Evolutionary conservation across 2,113 vertebrate species (phyloP).

Genomic region (Esox niger): DNA sequence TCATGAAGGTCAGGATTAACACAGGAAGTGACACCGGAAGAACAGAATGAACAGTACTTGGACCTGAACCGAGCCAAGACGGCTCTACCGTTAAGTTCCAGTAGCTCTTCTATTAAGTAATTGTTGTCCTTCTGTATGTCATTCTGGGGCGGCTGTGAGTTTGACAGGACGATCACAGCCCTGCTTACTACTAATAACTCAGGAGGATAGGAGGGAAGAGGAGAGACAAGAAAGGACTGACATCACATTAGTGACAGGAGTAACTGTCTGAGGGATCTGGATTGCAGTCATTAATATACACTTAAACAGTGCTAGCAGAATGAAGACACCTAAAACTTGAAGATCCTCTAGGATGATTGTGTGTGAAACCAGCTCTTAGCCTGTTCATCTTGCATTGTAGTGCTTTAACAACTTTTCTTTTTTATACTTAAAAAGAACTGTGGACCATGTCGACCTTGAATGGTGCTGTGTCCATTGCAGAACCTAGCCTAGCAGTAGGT

Average conservation of each 20-base stretch:
- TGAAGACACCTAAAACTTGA: conserved; percentile 61
- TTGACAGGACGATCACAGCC: neutral
- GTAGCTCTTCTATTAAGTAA: neutral
- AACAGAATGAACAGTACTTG: too few relatives aligned
- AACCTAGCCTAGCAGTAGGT: conserved; percentile 27
- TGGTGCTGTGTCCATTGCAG: conserved; percentile 45
- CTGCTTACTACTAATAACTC: neutral
- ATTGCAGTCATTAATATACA: conserved; percentile 22
- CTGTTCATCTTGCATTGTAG: conserved; percentile 63
- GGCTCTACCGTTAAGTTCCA: too few relatives aligned
- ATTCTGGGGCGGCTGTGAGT: neutral
- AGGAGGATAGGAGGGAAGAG: neutral
- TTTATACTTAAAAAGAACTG: conserved; percentile 43
- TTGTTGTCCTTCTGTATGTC: neutral
- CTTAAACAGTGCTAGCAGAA: conserved; percentile 43
- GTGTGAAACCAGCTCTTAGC: conserved; percentile 46
- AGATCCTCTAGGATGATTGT: conserved; percentile 54
- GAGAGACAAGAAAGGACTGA: neutral
- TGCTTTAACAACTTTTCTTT: conserved; percentile 52
- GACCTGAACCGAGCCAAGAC: too few relatives aligned
- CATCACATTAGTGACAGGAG: conserved; percentile 25
- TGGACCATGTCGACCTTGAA: neutral
- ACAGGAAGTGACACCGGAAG: too few relatives aligned
- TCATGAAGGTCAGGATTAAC: neutral
- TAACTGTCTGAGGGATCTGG: conserved; percentile 41